Evolutionary conservation across 2,797 vertebrate genomes (phyloP), one percentile per base, ranked within the genome.

Genomic region (Sarcoramphus papa): DNA sequence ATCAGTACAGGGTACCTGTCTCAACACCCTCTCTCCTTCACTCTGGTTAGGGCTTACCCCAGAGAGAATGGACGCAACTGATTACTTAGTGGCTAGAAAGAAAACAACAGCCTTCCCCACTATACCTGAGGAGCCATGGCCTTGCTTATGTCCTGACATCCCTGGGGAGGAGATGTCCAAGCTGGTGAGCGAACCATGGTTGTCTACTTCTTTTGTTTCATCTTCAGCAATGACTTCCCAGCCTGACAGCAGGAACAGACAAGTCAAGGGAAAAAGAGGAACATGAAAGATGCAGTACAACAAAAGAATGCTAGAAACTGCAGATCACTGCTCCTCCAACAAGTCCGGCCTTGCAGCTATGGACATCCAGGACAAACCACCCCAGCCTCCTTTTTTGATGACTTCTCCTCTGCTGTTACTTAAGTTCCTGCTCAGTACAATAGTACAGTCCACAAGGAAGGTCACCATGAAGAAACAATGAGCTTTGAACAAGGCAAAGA

Each of bases 191-290:
- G 98, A 98, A 60, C 98, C 98, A 7, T 99, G 99, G 95, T 98
- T 99, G 89, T 99, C 99, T 25, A 97, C 97, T 97, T 99, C 99
- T 94, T 99, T 99, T 12, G 98, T 98, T 96, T 99, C 99, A 91
- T 98, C 99, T 97, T 99, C 99, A 73, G 98, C 98, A 83, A 99
- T 99, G 41, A 99, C 97, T 95, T 99, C 99, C 99, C 99, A 99
- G 69, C 99, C 99, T 99, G 95, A 97, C 70, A 91, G 70, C 72
- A 92, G 33, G 35, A 68, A 50, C 30, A 56, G 17, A 35, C 0
- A 4, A 73, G 98, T 99, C 97, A 99, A 99, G 97, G 98, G 91
- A 96, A 97, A 97, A 59, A n/a, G 13, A 76, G 18, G 28, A 87
- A 31, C 6, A 3, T 12, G n/a, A 47, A 83, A 88, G 68, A 62